phyloP scores from a whole-genome alignment of 1,140 invertebrate genomes.

The Sitodiplosis mosellana region DNA sequence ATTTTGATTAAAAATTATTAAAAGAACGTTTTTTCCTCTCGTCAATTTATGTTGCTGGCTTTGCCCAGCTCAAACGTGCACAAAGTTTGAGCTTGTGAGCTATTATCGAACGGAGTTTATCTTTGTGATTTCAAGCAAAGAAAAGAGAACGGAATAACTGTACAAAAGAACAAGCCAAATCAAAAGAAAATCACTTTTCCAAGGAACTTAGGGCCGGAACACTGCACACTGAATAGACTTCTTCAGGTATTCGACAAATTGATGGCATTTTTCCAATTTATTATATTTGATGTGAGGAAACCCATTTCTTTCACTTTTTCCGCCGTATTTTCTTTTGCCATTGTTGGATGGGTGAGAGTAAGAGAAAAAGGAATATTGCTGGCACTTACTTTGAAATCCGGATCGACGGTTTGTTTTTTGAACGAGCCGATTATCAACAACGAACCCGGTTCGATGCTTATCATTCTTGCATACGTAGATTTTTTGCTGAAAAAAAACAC shows the following conservation, averaged over 20 bases:
- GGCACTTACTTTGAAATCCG: constrained; percentile 49
- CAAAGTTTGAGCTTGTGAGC: too few species aligned
- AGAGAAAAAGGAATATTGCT: constrained; percentile 2
- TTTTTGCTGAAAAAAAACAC: constrained; percentile 31
- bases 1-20: too few species aligned
- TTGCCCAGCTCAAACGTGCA: too few species aligned
- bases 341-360: not conserved
- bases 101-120: too few species aligned
- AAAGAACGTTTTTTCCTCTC: too few species aligned
- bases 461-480: constrained; percentile 58
- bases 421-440: constrained; percentile 67
- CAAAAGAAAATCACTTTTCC: too few species aligned
- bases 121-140: too few species aligned
- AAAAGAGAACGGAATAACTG: too few species aligned
- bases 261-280: not conserved
- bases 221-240: too few species aligned
- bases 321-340: not conserved
- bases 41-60: too few species aligned
- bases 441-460: constrained; percentile 52
- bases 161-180: too few species aligned
- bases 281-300: not conserved
- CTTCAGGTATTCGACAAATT: not conserved
- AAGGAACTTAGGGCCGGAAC: too few species aligned
- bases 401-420: constrained; percentile 41
- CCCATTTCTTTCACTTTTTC: not conserved